These are phyloP conservation scores for Cordylochernes scorpioides DNA, from an alignment of 2,888 invertebrate genomes.

Conservation along the genomic window DNA sequence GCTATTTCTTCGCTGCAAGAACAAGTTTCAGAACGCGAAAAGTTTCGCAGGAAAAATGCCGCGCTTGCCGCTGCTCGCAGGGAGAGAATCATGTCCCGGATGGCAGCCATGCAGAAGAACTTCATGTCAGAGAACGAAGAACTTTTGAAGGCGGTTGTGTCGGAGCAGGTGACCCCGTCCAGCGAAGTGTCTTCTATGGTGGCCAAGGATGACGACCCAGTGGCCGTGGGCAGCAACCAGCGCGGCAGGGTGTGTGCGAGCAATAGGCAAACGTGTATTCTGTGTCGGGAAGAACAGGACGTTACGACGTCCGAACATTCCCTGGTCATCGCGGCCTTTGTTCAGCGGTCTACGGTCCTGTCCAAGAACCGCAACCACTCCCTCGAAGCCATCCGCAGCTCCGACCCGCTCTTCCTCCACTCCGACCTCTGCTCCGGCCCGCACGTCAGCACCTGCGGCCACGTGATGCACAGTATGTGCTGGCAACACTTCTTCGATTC, in stretches of 20 bases:
- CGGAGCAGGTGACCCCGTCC: constrained; percentile 10
- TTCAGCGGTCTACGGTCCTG: constrained; percentile 65
- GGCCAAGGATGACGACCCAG: constrained; percentile 7
- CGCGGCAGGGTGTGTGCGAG: constrained; percentile 4
- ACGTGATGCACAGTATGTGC: constrained; percentile 83
- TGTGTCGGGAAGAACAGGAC: constrained; percentile 76
- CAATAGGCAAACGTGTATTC: constrained; percentile 35
- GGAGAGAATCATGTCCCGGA: constrained; percentile 75
- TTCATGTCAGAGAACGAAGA: constrained; percentile 70
- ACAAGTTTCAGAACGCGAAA: constrained; percentile 14
- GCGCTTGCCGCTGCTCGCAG: constrained; percentile 59
- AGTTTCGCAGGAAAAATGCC: constrained; percentile 46
- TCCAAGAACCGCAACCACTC: constrained; percentile 20
- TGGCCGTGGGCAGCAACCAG: constrained; percentile 11
- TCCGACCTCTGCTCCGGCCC: constrained; percentile 32
- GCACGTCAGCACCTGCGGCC: constrained; percentile 80
- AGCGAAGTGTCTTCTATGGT: too few species aligned
- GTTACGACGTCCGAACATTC: constrained; percentile 39
- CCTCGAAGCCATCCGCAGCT: constrained; percentile 14
- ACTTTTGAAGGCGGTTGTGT: constrained; percentile 39
- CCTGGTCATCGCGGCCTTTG: constrained; percentile 67
- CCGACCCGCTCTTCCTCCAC: constrained; percentile 22
- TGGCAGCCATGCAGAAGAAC: constrained; percentile 66
- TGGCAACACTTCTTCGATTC: constrained; percentile 79
- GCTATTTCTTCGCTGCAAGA: too few species aligned